These are phyloP conservation scores for Halocaridina rubra DNA, from an alignment of 2,888 invertebrate genomes.

Conservation along the genomic window DNA sequence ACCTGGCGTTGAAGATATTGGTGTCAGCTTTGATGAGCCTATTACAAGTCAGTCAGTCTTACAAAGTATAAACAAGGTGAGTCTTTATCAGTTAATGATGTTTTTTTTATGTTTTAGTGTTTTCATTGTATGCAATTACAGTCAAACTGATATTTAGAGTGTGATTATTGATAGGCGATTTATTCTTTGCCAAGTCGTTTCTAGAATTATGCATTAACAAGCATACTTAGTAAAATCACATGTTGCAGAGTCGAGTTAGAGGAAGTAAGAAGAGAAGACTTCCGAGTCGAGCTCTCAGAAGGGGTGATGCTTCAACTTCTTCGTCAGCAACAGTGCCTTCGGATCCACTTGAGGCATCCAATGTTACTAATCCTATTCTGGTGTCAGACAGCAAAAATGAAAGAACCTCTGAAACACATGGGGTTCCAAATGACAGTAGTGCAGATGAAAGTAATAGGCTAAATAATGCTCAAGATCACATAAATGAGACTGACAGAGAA, in stretches of 20 bases:
- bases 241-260: slow-evolving; percentile 29
- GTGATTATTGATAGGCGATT: no score
- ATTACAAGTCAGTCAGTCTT: slow-evolving; percentile 3
- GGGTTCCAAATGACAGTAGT: background rate
- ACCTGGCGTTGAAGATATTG: slow-evolving; percentile 8
- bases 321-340: background rate
- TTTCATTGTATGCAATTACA: no score
- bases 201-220: no score
- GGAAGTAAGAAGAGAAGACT: slow-evolving; percentile 31
- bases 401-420: background rate
- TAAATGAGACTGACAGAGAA: background rate
- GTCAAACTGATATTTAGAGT: no score
- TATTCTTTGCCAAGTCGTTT: no score
- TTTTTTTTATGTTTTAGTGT: background rate
- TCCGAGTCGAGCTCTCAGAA: slow-evolving; percentile 35
- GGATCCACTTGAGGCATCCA: background rate
- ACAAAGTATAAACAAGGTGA: slow-evolving; percentile 43
- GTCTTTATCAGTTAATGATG: background rate
- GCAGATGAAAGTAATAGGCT: background rate
- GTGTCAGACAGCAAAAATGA: background rate
- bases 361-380: background rate
- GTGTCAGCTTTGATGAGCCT: slow-evolving; percentile 41
- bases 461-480: background rate
- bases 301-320: background rate
- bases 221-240: no score